phyloP scores from a whole-genome alignment of 2,113 vertebrate genomes.

The Mugil cephalus region DNA sequence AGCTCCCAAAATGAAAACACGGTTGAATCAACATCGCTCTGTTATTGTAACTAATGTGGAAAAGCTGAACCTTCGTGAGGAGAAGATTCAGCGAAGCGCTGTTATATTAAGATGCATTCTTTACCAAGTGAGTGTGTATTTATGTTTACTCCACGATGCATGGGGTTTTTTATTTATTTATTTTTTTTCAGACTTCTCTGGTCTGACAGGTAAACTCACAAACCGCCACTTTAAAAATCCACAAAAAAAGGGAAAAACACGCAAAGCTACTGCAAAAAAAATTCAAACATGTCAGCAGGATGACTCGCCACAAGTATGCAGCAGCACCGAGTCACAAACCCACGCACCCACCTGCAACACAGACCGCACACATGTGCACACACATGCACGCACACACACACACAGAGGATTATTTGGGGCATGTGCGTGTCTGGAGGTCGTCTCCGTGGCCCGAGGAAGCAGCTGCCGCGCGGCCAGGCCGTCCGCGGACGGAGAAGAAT shows the following conservation, averaged over 20 bases:
- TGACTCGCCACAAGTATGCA: conserved; percentile 27
- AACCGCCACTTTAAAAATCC: conserved; percentile 11
- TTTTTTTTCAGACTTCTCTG: not conserved
- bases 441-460: conserved; percentile 73
- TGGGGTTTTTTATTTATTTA: too few species aligned
- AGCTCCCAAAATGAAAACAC: too few species aligned
- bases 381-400: conserved; percentile 30
- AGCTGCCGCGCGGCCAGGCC: conserved; percentile 64
- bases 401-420: conserved; percentile 51
- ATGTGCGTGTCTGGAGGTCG: conserved; percentile 64
- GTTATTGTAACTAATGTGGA: too few species aligned
- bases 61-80: too few species aligned
- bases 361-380: conserved; percentile 4
- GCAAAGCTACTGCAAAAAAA: not conserved
- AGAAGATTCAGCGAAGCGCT: too few species aligned
- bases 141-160: not conserved
- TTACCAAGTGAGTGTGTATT: too few species aligned
- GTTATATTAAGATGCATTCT: too few species aligned
- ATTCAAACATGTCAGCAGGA: conserved; percentile 27
- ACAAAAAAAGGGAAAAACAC: conserved; percentile 26
- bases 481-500: conserved; percentile 60
- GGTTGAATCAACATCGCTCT: too few species aligned
- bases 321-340: conserved; percentile 11
- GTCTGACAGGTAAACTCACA: not conserved
- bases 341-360: conserved; percentile 34